Evolutionary conservation across 2,113 vertebrate species (phyloP).

Genomic region (Zosterops japonicus): DNA sequence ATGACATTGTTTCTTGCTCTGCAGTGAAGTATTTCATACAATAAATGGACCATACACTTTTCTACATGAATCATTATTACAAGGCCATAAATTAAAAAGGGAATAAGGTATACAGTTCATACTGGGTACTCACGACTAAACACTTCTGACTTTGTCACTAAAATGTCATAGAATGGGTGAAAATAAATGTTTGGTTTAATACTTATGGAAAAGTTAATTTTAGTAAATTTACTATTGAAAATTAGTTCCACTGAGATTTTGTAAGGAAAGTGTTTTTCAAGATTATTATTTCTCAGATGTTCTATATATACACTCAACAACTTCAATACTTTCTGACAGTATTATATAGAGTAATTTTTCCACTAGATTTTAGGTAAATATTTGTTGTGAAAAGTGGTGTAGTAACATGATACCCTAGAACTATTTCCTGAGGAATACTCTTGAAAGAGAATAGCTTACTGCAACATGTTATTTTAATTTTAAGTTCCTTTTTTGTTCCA

Average conservation of each 20-base stretch:
- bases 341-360: neutral
- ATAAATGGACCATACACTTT: neutral
- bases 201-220: neutral
- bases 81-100: slow-evolving; percentile 29
- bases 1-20: neutral
- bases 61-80: neutral
- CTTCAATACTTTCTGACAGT: neutral
- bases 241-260: neutral
- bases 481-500: neutral
- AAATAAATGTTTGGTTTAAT: neutral
- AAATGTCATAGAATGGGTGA: neutral
- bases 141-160: neutral
- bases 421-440: neutral
- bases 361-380: neutral
- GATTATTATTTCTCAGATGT: neutral
- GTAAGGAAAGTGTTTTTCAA: neutral
- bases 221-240: neutral
- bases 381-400: neutral
- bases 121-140: neutral
- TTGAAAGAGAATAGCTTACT: neutral
- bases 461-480: neutral
- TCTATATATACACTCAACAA: neutral
- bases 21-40: neutral
- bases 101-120: slow-evolving; percentile 7
- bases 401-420: neutral